Evolutionary conservation across 2,797 vertebrate genomes (phyloP).

Genomic region (Tragelaphus oryx): DNA sequence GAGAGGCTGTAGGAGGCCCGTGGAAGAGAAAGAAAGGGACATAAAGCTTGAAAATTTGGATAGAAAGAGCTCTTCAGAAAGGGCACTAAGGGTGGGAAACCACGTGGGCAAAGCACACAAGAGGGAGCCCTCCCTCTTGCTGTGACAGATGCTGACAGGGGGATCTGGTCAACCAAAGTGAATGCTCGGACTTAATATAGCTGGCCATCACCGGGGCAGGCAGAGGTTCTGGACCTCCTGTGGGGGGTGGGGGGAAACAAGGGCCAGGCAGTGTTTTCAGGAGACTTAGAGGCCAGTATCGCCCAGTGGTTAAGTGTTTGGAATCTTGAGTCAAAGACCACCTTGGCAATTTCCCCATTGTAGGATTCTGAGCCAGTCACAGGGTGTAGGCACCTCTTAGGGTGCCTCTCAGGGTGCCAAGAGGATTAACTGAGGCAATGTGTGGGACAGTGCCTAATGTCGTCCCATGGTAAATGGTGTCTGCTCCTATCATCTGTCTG

Average conservation of each 20-base stretch:
- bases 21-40: not conserved
- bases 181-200: not conserved
- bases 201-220: not conserved
- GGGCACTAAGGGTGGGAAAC: not conserved
- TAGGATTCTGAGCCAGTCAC: not conserved
- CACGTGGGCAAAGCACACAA: not conserved
- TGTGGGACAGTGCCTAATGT: not conserved
- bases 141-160: not conserved
- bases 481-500: not conserved
- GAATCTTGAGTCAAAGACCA: not conserved
- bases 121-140: not conserved
- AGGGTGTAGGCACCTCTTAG: not conserved
- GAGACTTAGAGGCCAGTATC: not conserved
- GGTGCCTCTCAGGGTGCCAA: not conserved
- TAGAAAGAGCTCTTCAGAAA: not conserved
- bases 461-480: not conserved
- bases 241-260: accelerated
- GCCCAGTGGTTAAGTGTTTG: not conserved
- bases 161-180: not conserved
- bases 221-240: not conserved
- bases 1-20: not conserved
- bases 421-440: not conserved
- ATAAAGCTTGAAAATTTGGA: not conserved
- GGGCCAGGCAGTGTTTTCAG: not conserved
- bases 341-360: not conserved